These are phyloP conservation scores for Drosophila virilis DNA, from an alignment of 1,140 invertebrate species.

Conservation along the genomic window DNA sequence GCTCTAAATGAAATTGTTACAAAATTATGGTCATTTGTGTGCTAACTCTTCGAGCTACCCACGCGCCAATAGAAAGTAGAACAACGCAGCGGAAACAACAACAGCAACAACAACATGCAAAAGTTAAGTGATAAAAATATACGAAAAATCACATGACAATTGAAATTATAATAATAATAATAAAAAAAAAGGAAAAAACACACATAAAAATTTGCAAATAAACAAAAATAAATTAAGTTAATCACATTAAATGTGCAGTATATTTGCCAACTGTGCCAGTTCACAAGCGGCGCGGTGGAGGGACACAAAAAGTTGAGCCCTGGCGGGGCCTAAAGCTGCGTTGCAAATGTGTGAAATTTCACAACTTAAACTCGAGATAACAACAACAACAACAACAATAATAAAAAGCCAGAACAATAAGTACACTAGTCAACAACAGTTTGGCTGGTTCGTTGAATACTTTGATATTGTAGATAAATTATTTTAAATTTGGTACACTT, in stretches of 20 bases:
- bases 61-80: conserved; percentile 71
- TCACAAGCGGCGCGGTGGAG: conserved; percentile 37
- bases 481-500: too few relatives aligned
- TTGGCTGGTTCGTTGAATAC: neutral
- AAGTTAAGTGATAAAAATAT: conserved; percentile 41
- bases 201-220: conserved; percentile 62
- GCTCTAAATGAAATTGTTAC: conserved; percentile 76
- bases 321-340: neutral
- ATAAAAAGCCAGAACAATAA: conserved; percentile 26
- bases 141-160: conserved; percentile 71
- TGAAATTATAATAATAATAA: conserved; percentile 55
- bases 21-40: conserved; percentile 69
- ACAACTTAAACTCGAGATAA: conserved; percentile 47
- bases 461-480: neutral
- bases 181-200: conserved; percentile 30
- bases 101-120: conserved; percentile 34
- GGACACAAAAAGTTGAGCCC: neutral
- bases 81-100: conserved; percentile 47
- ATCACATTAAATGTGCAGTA: conserved; percentile 54
- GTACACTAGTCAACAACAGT: conserved; percentile 21
- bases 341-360: conserved; percentile 73
- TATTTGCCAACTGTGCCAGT: conserved; percentile 60
- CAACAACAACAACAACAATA: neutral
- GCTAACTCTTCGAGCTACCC: conserved; percentile 63
- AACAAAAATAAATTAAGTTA: conserved; percentile 73